These are phyloP conservation scores for Globodera rostochiensis DNA, from an alignment of 1,140 invertebrate genomes.

Conservation along the genomic window DNA sequence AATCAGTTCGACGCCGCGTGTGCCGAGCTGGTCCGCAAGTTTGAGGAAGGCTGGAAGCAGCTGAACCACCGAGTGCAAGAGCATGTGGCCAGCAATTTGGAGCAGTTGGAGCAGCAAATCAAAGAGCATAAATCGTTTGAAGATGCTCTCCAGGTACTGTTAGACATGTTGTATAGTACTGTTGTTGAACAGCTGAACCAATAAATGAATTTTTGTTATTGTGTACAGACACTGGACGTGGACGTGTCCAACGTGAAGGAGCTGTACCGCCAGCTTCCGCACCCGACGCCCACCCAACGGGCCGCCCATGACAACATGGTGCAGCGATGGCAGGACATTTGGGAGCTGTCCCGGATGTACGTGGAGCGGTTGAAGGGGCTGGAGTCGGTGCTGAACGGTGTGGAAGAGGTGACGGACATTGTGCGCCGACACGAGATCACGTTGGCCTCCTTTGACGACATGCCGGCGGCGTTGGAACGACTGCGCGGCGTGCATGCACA, in stretches of 20 bases:
- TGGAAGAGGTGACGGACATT: constrained; percentile 84
- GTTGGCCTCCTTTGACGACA: constrained; percentile 79
- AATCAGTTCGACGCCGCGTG: constrained; percentile 83
- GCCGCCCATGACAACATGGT: constrained; percentile 81
- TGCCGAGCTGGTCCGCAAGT: constrained; percentile 76
- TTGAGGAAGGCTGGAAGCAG: constrained; percentile 82
- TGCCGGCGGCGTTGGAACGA: constrained; percentile 79
- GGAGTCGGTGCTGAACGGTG: constrained; percentile 81
- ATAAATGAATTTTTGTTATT: neutral
- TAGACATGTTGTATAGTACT: neutral
- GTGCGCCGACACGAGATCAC: constrained; percentile 90
- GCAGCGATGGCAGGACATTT: constrained; percentile 87
- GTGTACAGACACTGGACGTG: constrained; percentile 71
- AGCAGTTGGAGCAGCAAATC: constrained; percentile 81
- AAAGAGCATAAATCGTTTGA: constrained; percentile 79
- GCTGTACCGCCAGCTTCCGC: constrained; percentile 65
- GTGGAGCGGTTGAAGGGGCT: constrained; percentile 86
- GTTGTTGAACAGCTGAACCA: neutral
- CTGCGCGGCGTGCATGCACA: constrained; percentile 73
- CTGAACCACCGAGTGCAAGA: constrained; percentile 79
- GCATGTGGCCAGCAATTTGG: constrained; percentile 80
- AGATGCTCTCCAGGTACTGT: constrained; percentile 65
- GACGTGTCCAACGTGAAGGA: constrained; percentile 73
- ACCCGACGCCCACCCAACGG: constrained; percentile 84
- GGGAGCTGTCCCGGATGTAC: constrained; percentile 82